Percentiles rank a stretch among this genome's conserved stretches.
Conservation (phyloP, 2,113 vertebrate genomes). For the Leptobrachium leishanense region DNA sequence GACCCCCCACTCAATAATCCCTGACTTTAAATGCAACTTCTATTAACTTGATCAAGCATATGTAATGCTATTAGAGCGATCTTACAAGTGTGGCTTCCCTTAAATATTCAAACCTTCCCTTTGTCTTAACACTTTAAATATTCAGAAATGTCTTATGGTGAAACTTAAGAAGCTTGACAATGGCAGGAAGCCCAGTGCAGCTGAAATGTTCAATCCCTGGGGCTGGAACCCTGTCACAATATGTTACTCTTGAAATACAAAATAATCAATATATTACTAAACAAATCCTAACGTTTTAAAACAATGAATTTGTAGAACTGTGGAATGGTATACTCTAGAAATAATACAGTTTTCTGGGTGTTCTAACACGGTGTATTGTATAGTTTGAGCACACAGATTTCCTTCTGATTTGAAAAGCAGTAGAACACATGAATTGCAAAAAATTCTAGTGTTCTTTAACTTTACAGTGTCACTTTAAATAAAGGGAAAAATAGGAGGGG, state of each 20-base stretch:
- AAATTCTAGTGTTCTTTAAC: too few relatives aligned
- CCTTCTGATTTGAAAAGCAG: too few relatives aligned
- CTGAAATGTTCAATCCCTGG: slow-evolving; percentile 21
- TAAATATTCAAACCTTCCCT: slow-evolving; percentile 24
- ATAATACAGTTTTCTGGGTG: too few relatives aligned
- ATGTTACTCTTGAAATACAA: slow-evolving; percentile 27
- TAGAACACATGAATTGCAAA: too few relatives aligned
- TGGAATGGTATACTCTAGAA: too few relatives aligned
- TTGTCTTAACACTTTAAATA: slow-evolving; percentile 30
- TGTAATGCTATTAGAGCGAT: background rate
- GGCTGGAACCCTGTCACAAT: slow-evolving; percentile 38
- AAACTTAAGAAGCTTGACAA: slow-evolving; percentile 22
- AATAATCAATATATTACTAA: slow-evolving; percentile 31
- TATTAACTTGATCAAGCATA: background rate
- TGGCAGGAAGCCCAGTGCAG: slow-evolving; percentile 25
- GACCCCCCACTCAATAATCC: slow-evolving; percentile 35
- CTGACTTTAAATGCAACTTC: slow-evolving; percentile 52
- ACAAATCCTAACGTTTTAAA: slow-evolving; percentile 3
- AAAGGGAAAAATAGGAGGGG: too few relatives aligned
- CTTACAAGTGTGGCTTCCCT: slow-evolving; percentile 48
- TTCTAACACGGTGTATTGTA: too few relatives aligned
- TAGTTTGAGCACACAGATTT: too few relatives aligned
- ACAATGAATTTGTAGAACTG: too few relatives aligned
- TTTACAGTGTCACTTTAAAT: too few relatives aligned
- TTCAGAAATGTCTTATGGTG: slow-evolving; percentile 12